A percentile compares a stretch with the other conserved stretches of the same genome.
Evolutionary conservation across 1,140 invertebrate genomes (phyloP).

Genomic region (Zophobas atratus): DNA sequence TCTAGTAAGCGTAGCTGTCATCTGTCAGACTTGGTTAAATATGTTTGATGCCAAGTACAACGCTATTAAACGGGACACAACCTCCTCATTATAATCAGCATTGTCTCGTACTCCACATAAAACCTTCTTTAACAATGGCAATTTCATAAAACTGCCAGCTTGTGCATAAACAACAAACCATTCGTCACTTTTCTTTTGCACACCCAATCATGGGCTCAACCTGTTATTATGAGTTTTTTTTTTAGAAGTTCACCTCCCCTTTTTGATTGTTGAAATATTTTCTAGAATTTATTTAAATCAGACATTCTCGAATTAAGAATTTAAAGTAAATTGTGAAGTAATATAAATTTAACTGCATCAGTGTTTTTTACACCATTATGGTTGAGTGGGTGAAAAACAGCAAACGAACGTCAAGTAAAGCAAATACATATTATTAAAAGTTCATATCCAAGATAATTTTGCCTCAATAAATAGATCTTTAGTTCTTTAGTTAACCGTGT

Average conservation of each 20-base stretch:
- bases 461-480: no score
- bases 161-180: constrained; percentile 34
- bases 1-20: constrained; percentile 58
- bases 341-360: no score
- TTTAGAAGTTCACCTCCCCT: background rate
- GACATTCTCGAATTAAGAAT: no score
- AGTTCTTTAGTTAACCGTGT: no score
- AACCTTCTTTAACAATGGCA: constrained; percentile 39
- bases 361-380: no score
- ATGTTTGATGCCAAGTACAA: constrained; percentile 53
- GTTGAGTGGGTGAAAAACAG: no score
- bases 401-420: no score
- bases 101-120: constrained; percentile 42
- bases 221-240: background rate
- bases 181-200: constrained; percentile 26
- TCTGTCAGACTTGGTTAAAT: constrained; percentile 56
- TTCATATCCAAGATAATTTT: no score
- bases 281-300: no score
- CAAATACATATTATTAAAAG: no score
- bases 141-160: constrained; percentile 40
- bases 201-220: constrained; percentile 4
- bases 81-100: constrained; percentile 44
- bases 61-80: constrained; percentile 51
- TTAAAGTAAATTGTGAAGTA: no score
- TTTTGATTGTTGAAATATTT: background rate